Base-by-base conservation (phyloP, 2,797 vertebrate species). In the Falco novaeseelandiae region DNA sequence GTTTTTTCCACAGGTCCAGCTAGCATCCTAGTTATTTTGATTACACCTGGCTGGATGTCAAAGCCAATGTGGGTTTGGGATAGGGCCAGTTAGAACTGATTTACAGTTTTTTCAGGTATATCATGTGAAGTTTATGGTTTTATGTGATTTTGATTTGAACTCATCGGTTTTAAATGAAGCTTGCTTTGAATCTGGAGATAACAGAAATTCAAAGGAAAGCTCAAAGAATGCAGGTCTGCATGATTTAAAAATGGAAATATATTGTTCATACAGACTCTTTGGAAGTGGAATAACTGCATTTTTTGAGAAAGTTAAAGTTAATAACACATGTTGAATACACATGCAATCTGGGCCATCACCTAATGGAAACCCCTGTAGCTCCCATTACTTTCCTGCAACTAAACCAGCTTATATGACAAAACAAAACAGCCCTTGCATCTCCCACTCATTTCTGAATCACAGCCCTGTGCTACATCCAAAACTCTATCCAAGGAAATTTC, bases 101-200 rank as follows among this genome's bases (percentile, higher is more conserved):
- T 96, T 97, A 94, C 84, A 61, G 22, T 91, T 91, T 96, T 92
- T 89, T 92, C 78, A 94, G 92, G 51, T 92, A 72, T 66, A 72
- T 79, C 69, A 76, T 89, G 92, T 95, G 93, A 96, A 93, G 89
- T 92, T 96, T 89, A 83, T 86, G 61, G 93, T 38, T 96, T 87
- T 91, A 71, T 91, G 89, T 96, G 97, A 97, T 95, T 97, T 94
- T 91, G 82, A 95, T 97, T 97, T 96, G 93, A 95, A 86, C 84
- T 95, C 82, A 54, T 80, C 1, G 1, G 87, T 95, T 96, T 96
- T 94, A 93, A 96, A 96, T 96, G 94, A 97, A 94, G 82, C 71
- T 97, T 93, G 76, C 95, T 97, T 96, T 97, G 89, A 96, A 92
- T 97, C 89, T 89, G 49, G 84, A 92, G 89, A 92, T 96, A 95